These are phyloP conservation scores for Meghimatium bilineatum DNA, from an alignment of 2,888 invertebrate species.

Conservation along the genomic window DNA sequence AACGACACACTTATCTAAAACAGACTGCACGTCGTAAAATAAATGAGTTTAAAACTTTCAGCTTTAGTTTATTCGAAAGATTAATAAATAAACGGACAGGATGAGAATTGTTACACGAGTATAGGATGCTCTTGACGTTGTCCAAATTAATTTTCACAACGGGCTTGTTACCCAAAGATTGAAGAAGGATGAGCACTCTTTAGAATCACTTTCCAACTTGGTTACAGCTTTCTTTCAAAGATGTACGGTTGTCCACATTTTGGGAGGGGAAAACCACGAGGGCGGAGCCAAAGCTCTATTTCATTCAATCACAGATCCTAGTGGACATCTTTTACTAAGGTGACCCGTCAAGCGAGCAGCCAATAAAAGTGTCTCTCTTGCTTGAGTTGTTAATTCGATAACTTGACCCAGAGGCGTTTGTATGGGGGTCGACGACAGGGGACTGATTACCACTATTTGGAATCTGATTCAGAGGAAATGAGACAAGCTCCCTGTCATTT, in stretches of 20 bases:
- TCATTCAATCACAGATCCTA: constrained; percentile 35
- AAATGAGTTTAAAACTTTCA: constrained; percentile 3
- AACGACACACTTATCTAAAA: not conserved
- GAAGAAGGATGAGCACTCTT: not conserved
- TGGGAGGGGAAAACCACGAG: constrained; percentile 6
- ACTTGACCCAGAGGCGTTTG: constrained; percentile 37
- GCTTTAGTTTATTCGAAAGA: not conserved
- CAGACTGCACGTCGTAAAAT: not conserved
- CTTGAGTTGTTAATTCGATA: constrained; percentile 50
- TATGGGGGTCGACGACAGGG: constrained; percentile 46
- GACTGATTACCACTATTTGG: constrained; percentile 47
- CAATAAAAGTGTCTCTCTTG: constrained; percentile 50
- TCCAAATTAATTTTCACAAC: constrained; percentile 9
- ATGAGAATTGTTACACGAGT: not conserved
- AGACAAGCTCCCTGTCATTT: constrained; percentile 46
- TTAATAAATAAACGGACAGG: not conserved
- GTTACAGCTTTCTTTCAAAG: not conserved
- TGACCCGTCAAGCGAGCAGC: constrained; percentile 47
- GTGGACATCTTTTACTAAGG: constrained; percentile 29
- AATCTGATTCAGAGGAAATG: constrained; percentile 40
- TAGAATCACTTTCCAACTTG: constrained; percentile 5
- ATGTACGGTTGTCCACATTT: constrained; percentile 13
- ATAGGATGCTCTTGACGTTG: not conserved
- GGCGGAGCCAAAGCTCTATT: constrained; percentile 39
- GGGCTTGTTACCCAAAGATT: not conserved